Evolutionary conservation across 2,888 invertebrate genomes (phyloP), one percentile per base, ranked within the genome.

Genomic region (Cylindroiulus punctatus): DNA sequence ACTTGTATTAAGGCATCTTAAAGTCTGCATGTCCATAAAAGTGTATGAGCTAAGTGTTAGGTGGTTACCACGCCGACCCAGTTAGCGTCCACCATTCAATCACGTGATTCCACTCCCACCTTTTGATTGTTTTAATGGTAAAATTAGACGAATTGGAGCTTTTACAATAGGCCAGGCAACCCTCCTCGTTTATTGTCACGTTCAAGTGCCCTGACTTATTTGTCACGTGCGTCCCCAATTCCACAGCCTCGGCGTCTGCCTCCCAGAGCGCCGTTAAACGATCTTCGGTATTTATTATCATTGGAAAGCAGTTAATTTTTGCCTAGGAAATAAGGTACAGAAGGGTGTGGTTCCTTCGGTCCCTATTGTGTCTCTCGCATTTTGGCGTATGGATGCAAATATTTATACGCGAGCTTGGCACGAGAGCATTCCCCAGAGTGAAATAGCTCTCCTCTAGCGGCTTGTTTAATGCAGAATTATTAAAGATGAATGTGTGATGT

Each of bases 331-430:
- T 26, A 65, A 65, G 57, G 57, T 26, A 65, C 57, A 19, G 22
- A 65, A 65, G 57, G 57, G 57, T 65, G 57, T 65, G 57, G 57
- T 65, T 65, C 57, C 57, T 65, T 65, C 57, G 26, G 22, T n/a
- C 22, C 57, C 10, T 65, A 22, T 65, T 65, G 57, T 65, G 19
- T 26, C n/a, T 65, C 57, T 22, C 57, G 19, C 22, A 26, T 65
- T 65, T 65, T 65, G 57, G 57, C 57, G 22, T 22, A 65, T 22
- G 57, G n/a, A 65, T 22, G 57, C 57, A 65, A 65, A 65, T 65
- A 65, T 65, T 65, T 65, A 65, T 65, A 65, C 57, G 57, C 22
- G 8, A 19, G 19, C 22, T 65, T 65, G 57, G 57, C 57, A 65
- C 57, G 57, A 65, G 57, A 65, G 57, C 57, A 65, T 5, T 8